phyloP scores from a whole-genome alignment of 2,797 vertebrate species.

The Alca torda region DNA sequence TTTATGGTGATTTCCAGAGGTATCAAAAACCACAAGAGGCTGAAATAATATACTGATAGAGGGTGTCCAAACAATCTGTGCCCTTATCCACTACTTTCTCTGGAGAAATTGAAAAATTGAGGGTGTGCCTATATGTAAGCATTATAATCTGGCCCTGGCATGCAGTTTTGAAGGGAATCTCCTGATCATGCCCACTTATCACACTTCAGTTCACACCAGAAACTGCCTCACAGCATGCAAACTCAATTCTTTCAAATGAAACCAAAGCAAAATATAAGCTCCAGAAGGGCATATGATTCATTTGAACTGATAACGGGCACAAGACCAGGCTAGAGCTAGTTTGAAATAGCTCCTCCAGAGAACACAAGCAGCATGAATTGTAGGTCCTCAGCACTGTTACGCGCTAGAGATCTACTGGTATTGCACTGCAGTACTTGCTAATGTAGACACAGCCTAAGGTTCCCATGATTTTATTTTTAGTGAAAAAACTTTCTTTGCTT shows the following conservation, averaged over 20 bases:
- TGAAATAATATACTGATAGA: neutral
- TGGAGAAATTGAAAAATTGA: neutral
- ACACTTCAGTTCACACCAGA: neutral
- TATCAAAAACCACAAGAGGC: neutral
- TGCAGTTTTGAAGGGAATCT: neutral
- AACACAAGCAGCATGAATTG: neutral
- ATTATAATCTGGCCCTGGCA: neutral
- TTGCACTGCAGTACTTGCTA: neutral
- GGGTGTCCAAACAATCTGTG: neutral
- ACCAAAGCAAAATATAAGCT: neutral
- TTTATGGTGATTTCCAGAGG: neutral
- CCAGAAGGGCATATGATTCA: neutral
- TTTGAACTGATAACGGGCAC: neutral
- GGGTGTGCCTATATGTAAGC: neutral
- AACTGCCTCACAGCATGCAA: neutral
- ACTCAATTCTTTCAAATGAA: neutral
- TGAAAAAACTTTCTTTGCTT: neutral
- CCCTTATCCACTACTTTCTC: neutral
- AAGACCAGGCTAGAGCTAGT: neutral
- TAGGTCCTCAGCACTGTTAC: neutral
- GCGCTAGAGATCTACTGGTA: neutral
- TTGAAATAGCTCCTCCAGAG: neutral
- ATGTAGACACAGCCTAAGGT: neutral
- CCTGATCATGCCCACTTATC: neutral
- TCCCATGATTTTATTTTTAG: neutral